These are phyloP conservation scores for Salvelinus alpinus DNA, from an alignment of 2,113 vertebrate species.

Conservation along the genomic window DNA sequence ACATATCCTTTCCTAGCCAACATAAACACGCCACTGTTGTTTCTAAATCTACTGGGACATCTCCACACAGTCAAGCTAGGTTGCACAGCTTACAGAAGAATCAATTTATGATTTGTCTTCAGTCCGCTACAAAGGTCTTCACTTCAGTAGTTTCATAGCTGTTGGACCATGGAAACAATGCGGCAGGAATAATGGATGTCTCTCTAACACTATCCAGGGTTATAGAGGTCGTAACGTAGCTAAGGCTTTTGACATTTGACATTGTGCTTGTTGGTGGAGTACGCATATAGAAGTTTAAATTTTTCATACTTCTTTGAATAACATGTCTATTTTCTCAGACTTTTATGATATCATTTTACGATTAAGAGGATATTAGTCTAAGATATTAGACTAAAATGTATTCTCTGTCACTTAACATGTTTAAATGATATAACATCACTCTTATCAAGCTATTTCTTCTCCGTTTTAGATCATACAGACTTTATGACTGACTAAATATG, in stretches of 20 bases:
- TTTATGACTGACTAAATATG: too few species aligned
- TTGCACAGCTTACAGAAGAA: slow-evolving; percentile 61
- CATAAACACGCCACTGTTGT: slow-evolving; percentile 69
- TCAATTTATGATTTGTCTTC: slow-evolving; percentile 60
- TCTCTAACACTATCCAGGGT: slow-evolving; percentile 17
- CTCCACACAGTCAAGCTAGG: slow-evolving; percentile 49
- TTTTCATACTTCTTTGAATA: slow-evolving; percentile 5
- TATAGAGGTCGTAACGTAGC: slow-evolving; percentile 34
- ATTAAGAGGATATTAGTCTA: too few species aligned
- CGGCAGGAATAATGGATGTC: slow-evolving; percentile 32
- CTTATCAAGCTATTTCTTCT: too few species aligned
- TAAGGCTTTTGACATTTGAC: slow-evolving; percentile 13
- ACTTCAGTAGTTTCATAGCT: slow-evolving; percentile 48
- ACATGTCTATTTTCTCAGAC: neutral
- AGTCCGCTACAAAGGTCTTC: slow-evolving; percentile 38
- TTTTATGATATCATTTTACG: too few species aligned
- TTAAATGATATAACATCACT: too few species aligned
- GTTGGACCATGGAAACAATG: slow-evolving; percentile 39
- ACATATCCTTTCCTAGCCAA: slow-evolving; percentile 64
- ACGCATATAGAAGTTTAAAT: neutral
- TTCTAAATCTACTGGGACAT: slow-evolving; percentile 70
- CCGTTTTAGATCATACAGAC: too few species aligned
- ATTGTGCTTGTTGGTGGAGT: slow-evolving; percentile 15
- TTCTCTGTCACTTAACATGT: too few species aligned
- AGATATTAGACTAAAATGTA: too few species aligned